A percentile compares a stretch with the other conserved stretches of the same genome.
Conservation (phyloP, 2,797 vertebrate genomes). For the Oryzias sinensis region DNA sequence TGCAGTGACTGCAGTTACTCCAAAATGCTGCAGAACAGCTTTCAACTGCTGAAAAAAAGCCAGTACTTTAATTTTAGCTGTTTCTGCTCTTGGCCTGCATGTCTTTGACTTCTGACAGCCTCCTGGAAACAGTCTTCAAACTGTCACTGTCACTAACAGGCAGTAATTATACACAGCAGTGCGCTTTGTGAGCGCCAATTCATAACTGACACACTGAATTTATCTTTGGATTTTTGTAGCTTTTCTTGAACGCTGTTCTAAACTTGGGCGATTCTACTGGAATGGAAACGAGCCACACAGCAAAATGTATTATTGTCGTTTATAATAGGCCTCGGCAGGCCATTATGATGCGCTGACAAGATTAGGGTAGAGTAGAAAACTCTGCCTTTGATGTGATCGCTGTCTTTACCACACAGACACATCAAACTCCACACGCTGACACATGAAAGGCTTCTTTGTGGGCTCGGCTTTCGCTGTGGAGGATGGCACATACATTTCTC, state of each 20-base stretch:
- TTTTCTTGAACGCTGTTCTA: conserved; percentile 10
- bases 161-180: conserved; percentile 25
- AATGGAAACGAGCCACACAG: conserved; percentile 22
- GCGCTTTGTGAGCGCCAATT: conserved; percentile 21
- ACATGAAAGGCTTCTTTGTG: conserved; percentile 42
- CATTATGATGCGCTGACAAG: conserved; percentile 54
- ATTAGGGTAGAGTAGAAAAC: conserved; percentile 45
- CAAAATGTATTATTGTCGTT: conserved; percentile 14
- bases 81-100: too few species aligned
- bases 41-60: too few species aligned
- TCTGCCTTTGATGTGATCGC: conserved; percentile 57
- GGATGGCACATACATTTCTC: conserved; percentile 30
- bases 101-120: neutral
- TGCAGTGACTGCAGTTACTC: too few species aligned
- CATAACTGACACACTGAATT: conserved; percentile 22
- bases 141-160: conserved; percentile 29
- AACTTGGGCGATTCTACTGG: conserved; percentile 13
- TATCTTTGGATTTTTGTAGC: conserved; percentile 4
- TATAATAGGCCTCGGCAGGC: conserved; percentile 40
- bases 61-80: too few species aligned
- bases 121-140: conserved; percentile 1
- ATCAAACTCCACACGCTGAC: conserved; percentile 46
- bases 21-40: too few species aligned
- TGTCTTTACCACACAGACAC: conserved; percentile 31
- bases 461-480: conserved; percentile 21